phyloP scores from a whole-genome alignment of 2,888 invertebrate species.

The Euproctis similis region DNA sequence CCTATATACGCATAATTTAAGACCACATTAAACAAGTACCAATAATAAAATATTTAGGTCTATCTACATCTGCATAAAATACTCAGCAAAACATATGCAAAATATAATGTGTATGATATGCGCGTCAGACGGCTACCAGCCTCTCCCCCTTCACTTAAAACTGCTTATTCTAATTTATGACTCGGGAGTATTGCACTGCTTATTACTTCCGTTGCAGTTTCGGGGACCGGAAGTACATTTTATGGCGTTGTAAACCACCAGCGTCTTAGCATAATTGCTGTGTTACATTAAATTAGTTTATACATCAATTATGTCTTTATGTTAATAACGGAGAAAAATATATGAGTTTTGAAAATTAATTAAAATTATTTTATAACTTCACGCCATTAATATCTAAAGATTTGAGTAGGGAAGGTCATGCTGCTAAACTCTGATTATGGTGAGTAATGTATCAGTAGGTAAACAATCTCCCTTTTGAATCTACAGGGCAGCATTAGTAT shows the following conservation, averaged over 20 bases:
- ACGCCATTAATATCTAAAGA: too few species aligned
- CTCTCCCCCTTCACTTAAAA: slow-evolving; percentile 54
- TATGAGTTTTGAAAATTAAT: too few species aligned
- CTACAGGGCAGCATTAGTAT: too few species aligned
- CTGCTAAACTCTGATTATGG: too few species aligned
- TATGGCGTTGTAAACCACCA: slow-evolving; percentile 69
- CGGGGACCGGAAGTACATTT: slow-evolving; percentile 62
- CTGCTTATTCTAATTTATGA: slow-evolving; percentile 71
- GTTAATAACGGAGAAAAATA: too few species aligned
- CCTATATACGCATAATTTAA: too few species aligned
- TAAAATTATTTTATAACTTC: too few species aligned
- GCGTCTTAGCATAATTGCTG: slow-evolving; percentile 70
- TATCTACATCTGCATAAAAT: not conserved
- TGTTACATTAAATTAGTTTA: slow-evolving; percentile 68
- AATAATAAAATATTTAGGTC: slow-evolving; percentile 25
- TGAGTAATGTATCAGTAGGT: too few species aligned
- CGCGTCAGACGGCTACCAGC: slow-evolving; percentile 29
- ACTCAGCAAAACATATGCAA: not conserved
- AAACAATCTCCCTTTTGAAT: too few species aligned
- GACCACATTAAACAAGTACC: too few species aligned
- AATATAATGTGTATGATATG: slow-evolving; percentile 25
- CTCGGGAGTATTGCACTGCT: slow-evolving; percentile 65
- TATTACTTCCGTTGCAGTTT: slow-evolving; percentile 71
- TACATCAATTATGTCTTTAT: slow-evolving; percentile 66
- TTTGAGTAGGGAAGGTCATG: too few species aligned